Percentiles rank a stretch among this genome's conserved stretches.
phyloP scores from a whole-genome alignment of 1,140 invertebrate genomes.

The Drosophila chauvacae region DNA sequence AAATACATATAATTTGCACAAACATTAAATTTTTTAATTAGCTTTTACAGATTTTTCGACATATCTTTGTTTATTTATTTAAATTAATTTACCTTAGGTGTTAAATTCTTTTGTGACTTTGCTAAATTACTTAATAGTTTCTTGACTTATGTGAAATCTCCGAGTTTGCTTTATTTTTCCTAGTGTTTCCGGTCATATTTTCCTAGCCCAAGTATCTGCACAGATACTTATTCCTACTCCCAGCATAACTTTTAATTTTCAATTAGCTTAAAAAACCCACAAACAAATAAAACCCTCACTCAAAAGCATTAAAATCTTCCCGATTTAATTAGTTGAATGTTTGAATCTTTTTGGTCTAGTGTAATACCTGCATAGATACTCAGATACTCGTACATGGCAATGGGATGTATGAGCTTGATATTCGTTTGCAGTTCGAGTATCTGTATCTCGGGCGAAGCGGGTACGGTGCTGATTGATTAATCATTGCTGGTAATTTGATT shows the following conservation, averaged over 20 bases:
- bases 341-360: slow-evolving; percentile 7
- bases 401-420: slow-evolving; percentile 32
- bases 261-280: not conserved
- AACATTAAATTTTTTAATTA: too few species aligned
- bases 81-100: too few species aligned
- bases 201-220: not conserved
- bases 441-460: slow-evolving; percentile 13
- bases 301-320: not conserved
- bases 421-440: slow-evolving; percentile 25
- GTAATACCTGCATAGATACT: slow-evolving; percentile 31
- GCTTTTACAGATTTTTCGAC: not conserved
- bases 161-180: not conserved
- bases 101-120: not conserved
- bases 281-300: not conserved
- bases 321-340: not conserved
- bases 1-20: not conserved
- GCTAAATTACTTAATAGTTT: not conserved
- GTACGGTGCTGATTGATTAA: slow-evolving; percentile 77
- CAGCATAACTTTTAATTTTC: not conserved
- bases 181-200: not conserved
- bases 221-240: not conserved
- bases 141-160: not conserved
- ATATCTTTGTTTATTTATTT: too few species aligned
- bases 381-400: slow-evolving; percentile 2
- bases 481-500: slow-evolving; percentile 81